These are phyloP conservation scores for Dione vanillae DNA, from an alignment of 2,888 invertebrate genomes.

Conservation along the genomic window DNA sequence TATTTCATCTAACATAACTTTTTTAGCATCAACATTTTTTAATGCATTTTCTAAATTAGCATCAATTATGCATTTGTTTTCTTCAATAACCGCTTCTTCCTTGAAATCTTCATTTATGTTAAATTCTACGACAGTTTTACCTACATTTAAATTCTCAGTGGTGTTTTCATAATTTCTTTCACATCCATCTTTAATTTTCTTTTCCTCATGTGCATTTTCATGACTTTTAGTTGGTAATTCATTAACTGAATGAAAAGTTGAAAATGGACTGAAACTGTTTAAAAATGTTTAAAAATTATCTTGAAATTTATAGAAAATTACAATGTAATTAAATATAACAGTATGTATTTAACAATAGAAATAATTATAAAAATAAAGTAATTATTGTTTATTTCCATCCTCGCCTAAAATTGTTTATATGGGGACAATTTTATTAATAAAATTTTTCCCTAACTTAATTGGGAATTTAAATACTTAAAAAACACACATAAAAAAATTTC, in stretches of 20 bases:
- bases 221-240: conserved; percentile 58
- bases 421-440: no score
- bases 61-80: conserved; percentile 60
- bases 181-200: conserved; percentile 17
- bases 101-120: conserved; percentile 26
- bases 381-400: no score
- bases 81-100: conserved; percentile 9
- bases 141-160: conserved; percentile 36
- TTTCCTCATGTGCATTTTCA: conserved; percentile 19
- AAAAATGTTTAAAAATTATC: not conserved
- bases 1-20: conserved; percentile 63
- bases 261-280: conserved; percentile 69
- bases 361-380: no score
- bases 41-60: conserved; percentile 68
- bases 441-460: no score
- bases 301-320: no score
- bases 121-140: conserved; percentile 21
- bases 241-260: conserved; percentile 62
- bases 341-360: no score
- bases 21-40: conserved; percentile 56
- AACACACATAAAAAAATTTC: no score
- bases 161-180: conserved; percentile 15
- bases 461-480: no score
- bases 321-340: no score
- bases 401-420: no score